Evolutionary conservation across 2,888 invertebrate species (phyloP), one percentile per base, ranked within the genome.

Genomic region (Hemithea aestivaria): DNA sequence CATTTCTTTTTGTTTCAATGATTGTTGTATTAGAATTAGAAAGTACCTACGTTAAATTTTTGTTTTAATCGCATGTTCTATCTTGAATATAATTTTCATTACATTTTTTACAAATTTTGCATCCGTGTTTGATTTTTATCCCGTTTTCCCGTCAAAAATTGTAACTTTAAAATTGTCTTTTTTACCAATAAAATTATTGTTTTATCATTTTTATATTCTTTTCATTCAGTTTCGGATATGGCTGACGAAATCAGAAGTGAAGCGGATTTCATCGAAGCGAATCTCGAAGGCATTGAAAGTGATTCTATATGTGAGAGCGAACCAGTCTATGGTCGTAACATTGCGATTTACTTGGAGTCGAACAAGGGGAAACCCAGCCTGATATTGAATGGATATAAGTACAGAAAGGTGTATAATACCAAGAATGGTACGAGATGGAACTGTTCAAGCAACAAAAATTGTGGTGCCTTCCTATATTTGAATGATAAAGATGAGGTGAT

Each of bases 401-500:
- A 80, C 35, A 63, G 71, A 30, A 79, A 70, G 44, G 60, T 61
- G 1, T 75, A 79, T 35, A 67, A 48, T 31, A 58, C 69, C 1
- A 78, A 64, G 41, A 46, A 57, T 10, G 83, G 82, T 0, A 57
- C 58, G 0, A 62, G 75, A 5, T 85, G 84, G 83, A 61, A 52
- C 5, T 85, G 85, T 40, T 71, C 75, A 0, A 42, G 56, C 1
- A 59, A 63, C 22, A 80, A 73, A 41, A 46, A 61, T 5, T 85
- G 85, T 45, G 26, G 53, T 0, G 80, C 78, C 0, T 76, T 62
- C 40, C 45, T 85, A 6, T 73, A 64, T 40, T 45, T 82, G 16
- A 80, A 70, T 39, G 64, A 73, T 22, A 40, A 65, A 2, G 66
- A 79, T 45, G 81, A 80, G 52, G 76, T 84, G 10, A 53, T 73